Conservation (phyloP, 2,888 invertebrate species). For the Ormyrus labotus region DNA sequence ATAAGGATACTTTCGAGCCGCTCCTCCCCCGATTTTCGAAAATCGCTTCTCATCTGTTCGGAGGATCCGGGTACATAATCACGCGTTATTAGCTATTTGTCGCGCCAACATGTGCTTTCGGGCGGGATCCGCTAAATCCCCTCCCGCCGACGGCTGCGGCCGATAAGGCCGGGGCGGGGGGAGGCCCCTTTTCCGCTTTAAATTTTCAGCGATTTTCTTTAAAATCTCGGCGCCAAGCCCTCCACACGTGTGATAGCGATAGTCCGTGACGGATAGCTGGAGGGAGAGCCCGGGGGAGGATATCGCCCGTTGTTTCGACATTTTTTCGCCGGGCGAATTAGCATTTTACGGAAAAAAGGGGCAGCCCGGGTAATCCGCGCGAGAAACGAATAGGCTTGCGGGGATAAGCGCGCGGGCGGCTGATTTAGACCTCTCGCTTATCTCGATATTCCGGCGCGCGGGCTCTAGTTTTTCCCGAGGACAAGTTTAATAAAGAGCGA, state of each 20-base stretch:
- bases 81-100: conserved; percentile 70
- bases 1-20: not conserved
- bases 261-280: conserved; percentile 71
- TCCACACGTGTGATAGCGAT: conserved; percentile 56
- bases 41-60: conserved; percentile 32
- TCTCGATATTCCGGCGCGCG: too few species aligned
- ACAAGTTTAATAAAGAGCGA: conserved; percentile 48
- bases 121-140: conserved; percentile 72
- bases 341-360: conserved; percentile 33
- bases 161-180: conserved; percentile 62
- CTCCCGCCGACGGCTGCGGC: conserved; percentile 68
- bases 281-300: conserved; percentile 1
- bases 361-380: not conserved
- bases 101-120: conserved; percentile 44
- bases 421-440: too few species aligned
- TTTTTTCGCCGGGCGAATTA: conserved; percentile 51
- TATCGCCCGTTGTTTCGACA: conserved; percentile 18
- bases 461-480: too few species aligned
- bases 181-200: conserved; percentile 62
- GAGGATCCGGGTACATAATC: conserved; percentile 47
- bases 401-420: too few species aligned
- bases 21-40: conserved; percentile 32
- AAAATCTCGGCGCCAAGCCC: conserved; percentile 63
- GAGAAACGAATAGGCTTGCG: too few species aligned
- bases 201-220: conserved; percentile 73